These are phyloP conservation scores for Drosophila pachea DNA, from an alignment of 1,140 invertebrate genomes.

Conservation along the genomic window DNA sequence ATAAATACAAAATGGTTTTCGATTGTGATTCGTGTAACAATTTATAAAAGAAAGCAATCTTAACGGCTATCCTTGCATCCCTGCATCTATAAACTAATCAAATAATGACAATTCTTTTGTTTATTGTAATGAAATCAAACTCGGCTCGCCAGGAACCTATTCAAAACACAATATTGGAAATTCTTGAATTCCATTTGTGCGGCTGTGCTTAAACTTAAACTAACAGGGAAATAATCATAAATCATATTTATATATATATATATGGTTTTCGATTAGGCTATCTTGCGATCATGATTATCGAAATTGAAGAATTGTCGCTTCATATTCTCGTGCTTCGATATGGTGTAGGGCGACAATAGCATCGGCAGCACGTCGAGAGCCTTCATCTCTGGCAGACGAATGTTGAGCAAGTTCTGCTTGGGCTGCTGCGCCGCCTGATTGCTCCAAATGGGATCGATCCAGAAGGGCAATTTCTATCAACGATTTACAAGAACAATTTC, in stretches of 20 bases:
- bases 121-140: no score
- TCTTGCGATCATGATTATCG: conserved; percentile 73
- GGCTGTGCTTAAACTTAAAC: not conserved
- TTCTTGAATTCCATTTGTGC: not conserved
- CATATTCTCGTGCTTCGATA: conserved; percentile 74
- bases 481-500: conserved; percentile 14
- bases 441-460: conserved; percentile 77
- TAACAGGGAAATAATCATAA: no score
- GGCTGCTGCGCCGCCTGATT: conserved; percentile 45
- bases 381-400: conserved; percentile 64
- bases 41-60: conserved; percentile 42
- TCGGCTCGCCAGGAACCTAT: conserved; percentile 28
- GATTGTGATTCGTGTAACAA: conserved; percentile 34
- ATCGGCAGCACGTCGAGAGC: conserved; percentile 59
- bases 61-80: conserved; percentile 10
- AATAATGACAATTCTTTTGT: conserved; percentile 16
- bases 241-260: not conserved
- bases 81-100: conserved; percentile 21
- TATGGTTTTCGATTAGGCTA: conserved; percentile 48
- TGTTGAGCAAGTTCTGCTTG: conserved; percentile 51
- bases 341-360: conserved; percentile 69
- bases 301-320: conserved; percentile 71
- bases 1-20: conserved; percentile 36
- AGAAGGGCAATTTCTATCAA: conserved; percentile 65
- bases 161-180: not conserved